Evolutionary conservation across 1,140 invertebrate species (phyloP), one percentile per base, ranked within the genome.

Genomic region (Macrostomum lignano): DNA sequence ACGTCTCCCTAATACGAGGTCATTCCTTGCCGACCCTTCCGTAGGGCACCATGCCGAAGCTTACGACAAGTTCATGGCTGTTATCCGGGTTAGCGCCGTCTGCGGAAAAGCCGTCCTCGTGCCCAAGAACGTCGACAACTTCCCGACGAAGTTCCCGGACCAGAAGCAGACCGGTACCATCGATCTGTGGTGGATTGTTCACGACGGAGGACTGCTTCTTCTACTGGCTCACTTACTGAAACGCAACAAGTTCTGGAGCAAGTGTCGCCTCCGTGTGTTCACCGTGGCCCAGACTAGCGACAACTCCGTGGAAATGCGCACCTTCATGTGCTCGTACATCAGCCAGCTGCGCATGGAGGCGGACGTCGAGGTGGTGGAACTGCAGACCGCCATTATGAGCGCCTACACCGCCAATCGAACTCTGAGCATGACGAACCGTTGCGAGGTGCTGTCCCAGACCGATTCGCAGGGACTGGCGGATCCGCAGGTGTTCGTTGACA

Each of bases 301-400:
- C 46, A 93, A 93, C 55, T 84, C 78, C 7, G 82, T 88, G 43
- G 79, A 91, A 57, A 91, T 93, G 78, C 88, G 91, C 56, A 84
- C 88, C 52, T 81, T 88, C 59, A 62, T 91, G 20, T 79, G 84
- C 52, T 79, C 71, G 52, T 88, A 91, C 64, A 62, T 93, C 11
- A 93, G 91, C 50, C 75, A 91, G 53, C 61, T 93, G 15, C 68
- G 84, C 42, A 82, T 93, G 47, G 75, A 84, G 43, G 82, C 81
- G n/a, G 77, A 86, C 57, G 81, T 93, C 7, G 78, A 88, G 65
- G 79, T 93, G 37, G 78, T 93, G 30, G 84, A 93, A 69, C 86
- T 93, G 79, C 78, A 82, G 58, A 51, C 45, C n/a, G n/a, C n/a
- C n/a, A n/a, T n/a, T n/a, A n/a, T n/a, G n/a, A n/a, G n/a, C n/a